Base-by-base conservation (phyloP, 2,797 vertebrate species). In the Eleutherodactylus coqui region DNA sequence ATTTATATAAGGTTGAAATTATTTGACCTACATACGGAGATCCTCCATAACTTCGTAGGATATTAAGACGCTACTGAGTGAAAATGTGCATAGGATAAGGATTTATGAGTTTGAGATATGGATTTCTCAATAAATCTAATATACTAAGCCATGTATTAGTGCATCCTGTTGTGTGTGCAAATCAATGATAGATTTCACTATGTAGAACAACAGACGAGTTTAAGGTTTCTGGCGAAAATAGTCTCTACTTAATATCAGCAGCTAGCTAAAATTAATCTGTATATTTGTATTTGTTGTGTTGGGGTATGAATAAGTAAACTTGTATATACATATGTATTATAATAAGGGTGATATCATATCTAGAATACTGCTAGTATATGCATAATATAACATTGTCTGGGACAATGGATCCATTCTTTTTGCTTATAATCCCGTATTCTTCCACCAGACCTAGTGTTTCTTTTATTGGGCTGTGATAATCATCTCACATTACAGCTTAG, bases 1-100 rank as follows among this genome's bases (percentile, higher is more conserved):
- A 27, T 91, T 93, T 92, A 72, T 84, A 53, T 84, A 90, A 81
- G 85, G 88, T 49, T 82, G 86, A 93, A 92, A 91, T 88, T 79
- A 86, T 85, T 90, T 91, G 89, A 91, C 82, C 83, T 43, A 36
- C 86, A 78, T 87, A 60, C 19, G 47, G 29, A 47, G 51, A 83
- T 78, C 41, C 51, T 76, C 17, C 69, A 47, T 77, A 86, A 77
- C 55, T 76, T 86, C 38, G 41, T 27, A 58, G 21, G 69, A 81
- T 75, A 73, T 14, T 9, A 69, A 82, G 34, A 19, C 47, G 76
- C 73, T 36, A 43, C 60, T 43, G 24, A 41, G 82, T 4, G 5
- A 41, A 55, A 73, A 36, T 79, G 10, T 72, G 51, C 38, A 47
- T n/a, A 8, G 47, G 29, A 53, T 76, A 29, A 84, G 19, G 29